Evolutionary conservation across 2,888 invertebrate genomes (phyloP).

Genomic region (Branchipolynoe longqiensis): DNA sequence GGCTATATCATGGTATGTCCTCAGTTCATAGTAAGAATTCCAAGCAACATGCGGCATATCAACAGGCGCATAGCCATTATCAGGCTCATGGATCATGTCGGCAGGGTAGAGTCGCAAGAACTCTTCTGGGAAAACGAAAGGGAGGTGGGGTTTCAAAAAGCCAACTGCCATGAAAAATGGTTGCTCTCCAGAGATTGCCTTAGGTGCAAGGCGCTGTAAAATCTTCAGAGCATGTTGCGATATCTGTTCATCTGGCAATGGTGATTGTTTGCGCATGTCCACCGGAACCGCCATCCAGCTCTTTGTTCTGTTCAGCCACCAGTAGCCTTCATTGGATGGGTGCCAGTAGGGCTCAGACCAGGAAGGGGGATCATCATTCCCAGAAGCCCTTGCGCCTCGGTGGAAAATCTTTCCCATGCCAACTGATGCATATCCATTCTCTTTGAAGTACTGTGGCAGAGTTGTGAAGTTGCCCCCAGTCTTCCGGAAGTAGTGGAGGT

Average conservation of each 20-base stretch:
- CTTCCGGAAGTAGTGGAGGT: conserved; percentile 64
- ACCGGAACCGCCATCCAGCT: conserved; percentile 60
- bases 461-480: conserved; percentile 63
- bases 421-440: conserved; percentile 60
- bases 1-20: conserved; percentile 62
- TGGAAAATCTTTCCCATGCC: conserved; percentile 62
- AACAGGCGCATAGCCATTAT: conserved; percentile 59
- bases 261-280: neutral
- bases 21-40: conserved; percentile 48
- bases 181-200: conserved; percentile 16
- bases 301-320: neutral
- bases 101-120: conserved; percentile 56
- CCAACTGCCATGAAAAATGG: conserved; percentile 64
- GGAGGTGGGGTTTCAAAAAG: conserved; percentile 61
- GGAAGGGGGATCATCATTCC: conserved; percentile 84
- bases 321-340: conserved; percentile 56
- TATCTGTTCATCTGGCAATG: conserved; percentile 59
- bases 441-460: conserved; percentile 64
- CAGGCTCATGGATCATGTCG: conserved; percentile 47
- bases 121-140: conserved; percentile 63
- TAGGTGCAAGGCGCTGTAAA: conserved; percentile 18
- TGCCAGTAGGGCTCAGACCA: conserved; percentile 62
- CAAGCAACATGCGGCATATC: conserved; percentile 62
- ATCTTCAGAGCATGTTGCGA: conserved; percentile 30
- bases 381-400: conserved; percentile 39